Evolutionary conservation across 1,140 invertebrate genomes (phyloP), one percentile per base, ranked within the genome.

Genomic region (Acromyrmex charruanus): DNA sequence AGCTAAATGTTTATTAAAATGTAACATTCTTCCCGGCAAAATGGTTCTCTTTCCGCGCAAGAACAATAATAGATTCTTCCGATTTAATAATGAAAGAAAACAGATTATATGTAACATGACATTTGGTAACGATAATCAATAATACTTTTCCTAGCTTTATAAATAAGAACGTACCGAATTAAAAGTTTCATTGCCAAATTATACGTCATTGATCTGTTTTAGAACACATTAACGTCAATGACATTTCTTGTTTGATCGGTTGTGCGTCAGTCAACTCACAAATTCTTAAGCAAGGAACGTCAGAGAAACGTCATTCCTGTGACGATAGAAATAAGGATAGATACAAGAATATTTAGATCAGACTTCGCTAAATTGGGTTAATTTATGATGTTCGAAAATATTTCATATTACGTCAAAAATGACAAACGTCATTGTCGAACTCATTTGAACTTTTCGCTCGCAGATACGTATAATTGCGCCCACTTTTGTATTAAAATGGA

Each of bases 61-160:
- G n/a, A 59, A 25, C 14, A 51, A 31, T 61, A 63, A 82, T 61
- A 35, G n/a, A 75, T 12, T 49, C 5, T 9, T 49, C 14, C 14
- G 9, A 51, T 84, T 51, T 55, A 71, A 3, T 59, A 44, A 49
- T n/a, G 58, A 59, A 59, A 31, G 2, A 16, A 31, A 44, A 61
- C 3, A 0, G 18, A 18, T 12, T 2, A 31, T 12, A 51, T 18
- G 80, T 16, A 65, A 31, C 18, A 6, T 31, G 35, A 74, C 53
- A 10, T 44, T 74, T 35, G 65, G 4, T 21, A 28, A 7, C 53
- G n/a, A 1, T 21, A 21, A 74, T 82, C 80, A 14, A 84, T 75
- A 61, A 75, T n/a, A 84, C 44, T 84, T 75, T 74, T 51, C 39
- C 58, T 18, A n/a, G 5, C n/a, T 61, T 63, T 74, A 84, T 74